phyloP scores from a whole-genome alignment of 2,888 invertebrate species.

The Polydesmus complanatus region DNA sequence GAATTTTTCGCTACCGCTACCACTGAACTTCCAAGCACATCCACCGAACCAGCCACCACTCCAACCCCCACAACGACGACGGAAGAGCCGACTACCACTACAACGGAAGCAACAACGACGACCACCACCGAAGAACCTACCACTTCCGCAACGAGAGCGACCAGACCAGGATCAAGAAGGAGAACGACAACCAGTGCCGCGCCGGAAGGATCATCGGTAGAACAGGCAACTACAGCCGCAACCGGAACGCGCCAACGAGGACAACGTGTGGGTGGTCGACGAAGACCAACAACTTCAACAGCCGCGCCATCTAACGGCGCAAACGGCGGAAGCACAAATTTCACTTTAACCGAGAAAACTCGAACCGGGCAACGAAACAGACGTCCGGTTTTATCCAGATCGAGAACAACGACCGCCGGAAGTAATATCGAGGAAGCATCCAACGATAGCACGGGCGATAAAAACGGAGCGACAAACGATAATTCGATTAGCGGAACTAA shows the following conservation, averaged over 20 bases:
- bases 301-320: not conserved
- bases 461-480: constrained; percentile 1
- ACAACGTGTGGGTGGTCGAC: not conserved
- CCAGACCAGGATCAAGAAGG: not conserved
- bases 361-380: constrained; percentile 7
- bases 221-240: not conserved
- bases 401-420: not conserved
- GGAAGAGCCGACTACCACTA: constrained; percentile 3
- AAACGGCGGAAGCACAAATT: not conserved
- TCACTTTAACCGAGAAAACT: not conserved
- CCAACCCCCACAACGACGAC: constrained; percentile 8
- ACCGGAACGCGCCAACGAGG: not conserved
- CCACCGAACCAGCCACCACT: not conserved
- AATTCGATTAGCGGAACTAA: constrained; percentile 1
- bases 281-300: constrained; percentile 8
- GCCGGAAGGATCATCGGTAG: not conserved
- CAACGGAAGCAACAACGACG: not conserved
- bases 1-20: not conserved
- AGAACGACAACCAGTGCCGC: not conserved
- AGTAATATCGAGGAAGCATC: not conserved
- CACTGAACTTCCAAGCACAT: not conserved
- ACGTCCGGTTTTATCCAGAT: not conserved
- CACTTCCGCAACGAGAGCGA: not conserved
- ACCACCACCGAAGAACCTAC: constrained; percentile 3
- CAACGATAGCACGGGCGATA: not conserved